Conservation (phyloP, 2,888 invertebrate genomes). For the Oligia latruncula region DNA sequence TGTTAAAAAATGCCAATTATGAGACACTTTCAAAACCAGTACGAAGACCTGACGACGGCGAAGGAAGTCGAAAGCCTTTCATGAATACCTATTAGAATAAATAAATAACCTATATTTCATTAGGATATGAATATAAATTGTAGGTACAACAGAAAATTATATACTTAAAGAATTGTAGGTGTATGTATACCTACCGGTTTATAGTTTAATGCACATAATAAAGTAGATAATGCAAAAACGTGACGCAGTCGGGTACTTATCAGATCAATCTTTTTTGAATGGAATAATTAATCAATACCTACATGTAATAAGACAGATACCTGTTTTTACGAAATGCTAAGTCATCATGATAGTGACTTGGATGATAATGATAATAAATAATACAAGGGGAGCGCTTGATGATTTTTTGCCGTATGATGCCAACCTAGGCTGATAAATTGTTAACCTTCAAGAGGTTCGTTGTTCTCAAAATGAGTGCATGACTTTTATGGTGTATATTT, state of each 20-base stretch:
- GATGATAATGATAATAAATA: constrained; percentile 11
- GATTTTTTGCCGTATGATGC: constrained; percentile 24
- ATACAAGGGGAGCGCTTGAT: not conserved
- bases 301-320: not conserved
- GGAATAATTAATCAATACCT: not conserved
- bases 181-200: not conserved
- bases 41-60: not conserved
- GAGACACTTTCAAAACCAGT: not conserved
- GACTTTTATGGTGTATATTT: constrained; percentile 21
- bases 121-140: not conserved
- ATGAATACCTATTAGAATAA: not conserved
- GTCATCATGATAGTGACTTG: constrained; percentile 25
- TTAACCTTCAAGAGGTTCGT: constrained; percentile 31
- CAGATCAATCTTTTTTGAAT: not conserved
- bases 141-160: not conserved
- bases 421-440: not conserved
- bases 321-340: constrained; percentile 13
- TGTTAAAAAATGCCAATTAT: not conserved
- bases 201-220: not conserved
- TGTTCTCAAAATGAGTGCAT: constrained; percentile 11
- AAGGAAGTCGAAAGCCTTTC: not conserved
- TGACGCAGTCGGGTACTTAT: not conserved
- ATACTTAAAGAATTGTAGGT: not conserved
- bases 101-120: not conserved
- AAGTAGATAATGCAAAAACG: not conserved